Evolutionary conservation across 2,113 vertebrate genomes (phyloP), one percentile per base, ranked within the genome.

Genomic region (Vidua macroura): DNA sequence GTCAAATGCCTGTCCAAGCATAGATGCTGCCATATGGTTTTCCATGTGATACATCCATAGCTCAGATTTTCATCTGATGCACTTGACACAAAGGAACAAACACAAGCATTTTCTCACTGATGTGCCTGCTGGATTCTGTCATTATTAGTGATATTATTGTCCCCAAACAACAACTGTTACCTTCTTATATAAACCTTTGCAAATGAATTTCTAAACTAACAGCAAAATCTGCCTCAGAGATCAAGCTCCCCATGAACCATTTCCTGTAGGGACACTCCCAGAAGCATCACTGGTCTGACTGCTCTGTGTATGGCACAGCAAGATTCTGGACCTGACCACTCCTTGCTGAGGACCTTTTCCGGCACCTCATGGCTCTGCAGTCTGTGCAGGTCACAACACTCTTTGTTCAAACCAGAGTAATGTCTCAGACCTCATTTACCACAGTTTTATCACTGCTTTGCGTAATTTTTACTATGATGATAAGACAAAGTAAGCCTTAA

Each of bases 11-110:
- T 93, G 88, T 60, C 79, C 93, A 91, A 94, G 82, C 41, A 72
- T 13, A 56, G 63, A 77, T 17, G 20, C 21, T 52, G 58, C 90
- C 92, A 88, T 94, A 92, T 93, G 90, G 62, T 69, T 85, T 95
- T 76, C 67, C 58, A 62, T 21, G 44, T 20, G 53, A 91, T 24
- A 15, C 24, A 86, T 41, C 31, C 25, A 60, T 14, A 69, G 76
- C 55, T 90, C 55, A 23, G 28, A 23, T 66, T 78, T 76, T 58
- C 56, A 62, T 43, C 55, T 58, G 31, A 73, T 9, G 5, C 17
- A n/a, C 59, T 56, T 81, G 73, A 52, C 53, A 52, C 70, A 85
- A 43, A 84, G 16, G n/a, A 76, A 82, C 67, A 75, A 82, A 69
- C 5, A 23, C 15, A 67, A 44, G 10, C 19, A 30, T 67, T 84